Percentiles rank a stretch among this genome's conserved stretches.
These are phyloP conservation scores for Abrostola tripartita DNA, from an alignment of 2,888 invertebrate genomes.

Conservation along the genomic window DNA sequence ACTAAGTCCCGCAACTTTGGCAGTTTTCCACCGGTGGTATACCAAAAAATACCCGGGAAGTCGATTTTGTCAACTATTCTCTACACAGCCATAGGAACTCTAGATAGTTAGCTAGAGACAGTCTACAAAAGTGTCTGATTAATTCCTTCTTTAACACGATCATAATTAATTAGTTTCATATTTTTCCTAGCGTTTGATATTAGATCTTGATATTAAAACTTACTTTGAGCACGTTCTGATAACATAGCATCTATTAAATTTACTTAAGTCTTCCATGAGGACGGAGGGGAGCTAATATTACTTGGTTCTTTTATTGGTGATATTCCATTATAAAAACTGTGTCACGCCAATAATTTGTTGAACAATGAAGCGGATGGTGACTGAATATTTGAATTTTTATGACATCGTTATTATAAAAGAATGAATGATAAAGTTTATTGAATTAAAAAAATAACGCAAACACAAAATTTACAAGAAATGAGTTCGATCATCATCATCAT, in stretches of 20 bases:
- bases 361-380: not conserved
- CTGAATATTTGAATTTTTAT: slow-evolving; percentile 1
- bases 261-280: not conserved
- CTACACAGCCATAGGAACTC: too few species aligned
- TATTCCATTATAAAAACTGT: not conserved
- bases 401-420: not conserved
- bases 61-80: too few species aligned
- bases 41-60: too few species aligned
- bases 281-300: not conserved
- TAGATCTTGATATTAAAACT: not conserved
- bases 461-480: too few species aligned
- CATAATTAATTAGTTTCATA: not conserved
- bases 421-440: too few species aligned
- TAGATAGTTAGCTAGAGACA: not conserved
- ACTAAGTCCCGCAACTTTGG: too few species aligned
- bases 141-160: not conserved
- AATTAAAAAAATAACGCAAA: too few species aligned
- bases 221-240: not conserved
- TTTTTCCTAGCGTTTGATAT: not conserved
- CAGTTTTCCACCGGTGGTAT: too few species aligned
- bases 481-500: too few species aligned
- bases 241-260: not conserved
- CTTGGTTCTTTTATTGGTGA: slow-evolving; percentile 1
- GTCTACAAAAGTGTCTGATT: not conserved
- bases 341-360: not conserved